Base-by-base conservation (phyloP, 1,140 invertebrate genomes). In the Pteromalus puparum region DNA sequence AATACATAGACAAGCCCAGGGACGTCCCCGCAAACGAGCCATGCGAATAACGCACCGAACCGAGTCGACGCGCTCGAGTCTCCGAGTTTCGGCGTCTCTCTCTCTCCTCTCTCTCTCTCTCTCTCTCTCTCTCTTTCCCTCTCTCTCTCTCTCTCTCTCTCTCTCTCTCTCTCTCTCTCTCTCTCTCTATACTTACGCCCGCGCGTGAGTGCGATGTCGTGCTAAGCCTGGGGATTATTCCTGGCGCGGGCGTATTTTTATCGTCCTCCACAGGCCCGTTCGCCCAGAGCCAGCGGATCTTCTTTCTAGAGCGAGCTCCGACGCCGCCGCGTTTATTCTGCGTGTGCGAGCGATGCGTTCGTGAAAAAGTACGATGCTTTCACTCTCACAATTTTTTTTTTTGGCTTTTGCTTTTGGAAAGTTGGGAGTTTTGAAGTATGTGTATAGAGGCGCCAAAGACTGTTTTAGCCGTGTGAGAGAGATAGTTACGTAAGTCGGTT, bases 171-270 rank as follows among this genome's bases (percentile, higher is more conserved):
- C 10, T n/a, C 12, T 21, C 26, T 21, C 28, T 28, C 15, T n/a
- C 42, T 46, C 28, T 46, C n/a, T 42, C n/a, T 46, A 15, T 68
- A 61, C 53, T 61, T 61, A 61, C 70, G 77, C 53, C 80, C 42
- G 70, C 74, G 74, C 70, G 77, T 42, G 67, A 24, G 70, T 68
- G 74, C 70, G 53, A 61, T 61, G 53, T 61, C 53, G 53, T n/a
- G 53, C 42, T 74, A 82, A 75, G 82, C 72, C 77, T 75, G 75
- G 74, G 72, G 75, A 83, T 83, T 83, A 83, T 83, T 83, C 82
- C 74, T 83, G 67, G 82, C 82, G 75, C 82, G 75, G 82, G 82
- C 82, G 82, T 83, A 83, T 83, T 83, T 83, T 83, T 83, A 83
- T 83, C 82, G 82, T 77, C 82, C 74, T 77, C 73, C 24, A 38